Evolutionary conservation across 2,797 vertebrate genomes (phyloP).

Genomic region (Cyclura pinguis): DNA sequence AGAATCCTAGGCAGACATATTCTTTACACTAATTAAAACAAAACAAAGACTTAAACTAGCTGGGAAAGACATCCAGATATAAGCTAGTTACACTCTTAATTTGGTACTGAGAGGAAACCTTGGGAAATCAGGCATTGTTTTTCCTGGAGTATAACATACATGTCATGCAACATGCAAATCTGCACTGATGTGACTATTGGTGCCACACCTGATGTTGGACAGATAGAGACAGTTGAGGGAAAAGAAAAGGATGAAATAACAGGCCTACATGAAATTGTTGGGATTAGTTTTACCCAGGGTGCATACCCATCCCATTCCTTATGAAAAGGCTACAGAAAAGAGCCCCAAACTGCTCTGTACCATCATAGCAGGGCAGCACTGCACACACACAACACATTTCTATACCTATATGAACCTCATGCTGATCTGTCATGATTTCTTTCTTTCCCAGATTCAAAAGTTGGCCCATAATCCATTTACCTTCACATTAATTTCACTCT

Average conservation of each 20-base stretch:
- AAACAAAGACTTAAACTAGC: not conserved
- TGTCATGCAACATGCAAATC: constrained; percentile 9
- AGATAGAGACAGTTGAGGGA: not conserved
- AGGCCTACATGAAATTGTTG: not conserved
- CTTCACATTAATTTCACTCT: constrained; percentile 51
- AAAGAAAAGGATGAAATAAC: not conserved
- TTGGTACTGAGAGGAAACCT: not conserved
- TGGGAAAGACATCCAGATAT: not conserved
- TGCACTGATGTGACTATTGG: not conserved
- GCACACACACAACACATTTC: not conserved
- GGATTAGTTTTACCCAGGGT: not conserved
- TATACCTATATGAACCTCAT: not conserved
- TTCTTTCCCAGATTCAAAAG: constrained; percentile 39
- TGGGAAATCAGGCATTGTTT: not conserved
- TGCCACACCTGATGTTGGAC: not conserved
- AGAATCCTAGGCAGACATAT: not conserved
- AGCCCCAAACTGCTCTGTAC: not conserved
- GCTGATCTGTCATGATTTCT: constrained; percentile 16
- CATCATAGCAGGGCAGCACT: no score
- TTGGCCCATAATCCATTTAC: constrained; percentile 19
- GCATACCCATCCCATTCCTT: not conserved
- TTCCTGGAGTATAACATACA: not conserved
- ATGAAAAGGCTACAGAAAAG: constrained; percentile 38
- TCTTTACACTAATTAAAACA: constrained; percentile 12
- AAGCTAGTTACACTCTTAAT: not conserved